Conservation (phyloP, 2,888 invertebrate species). For the Malacosoma neustria region DNA sequence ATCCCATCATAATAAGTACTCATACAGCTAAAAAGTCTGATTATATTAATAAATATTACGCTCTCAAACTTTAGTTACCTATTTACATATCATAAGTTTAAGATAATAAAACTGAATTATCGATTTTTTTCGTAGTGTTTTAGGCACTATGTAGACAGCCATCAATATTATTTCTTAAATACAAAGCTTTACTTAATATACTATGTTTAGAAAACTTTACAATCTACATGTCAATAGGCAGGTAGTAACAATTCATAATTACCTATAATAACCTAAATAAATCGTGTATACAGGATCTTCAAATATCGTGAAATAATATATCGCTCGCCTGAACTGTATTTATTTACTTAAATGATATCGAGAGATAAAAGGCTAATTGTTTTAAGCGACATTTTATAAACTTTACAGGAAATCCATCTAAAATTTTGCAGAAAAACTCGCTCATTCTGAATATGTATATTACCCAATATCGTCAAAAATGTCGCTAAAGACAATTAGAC, state of each 20-base stretch:
- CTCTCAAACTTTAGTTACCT: constrained; percentile 41
- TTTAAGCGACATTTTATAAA: no score
- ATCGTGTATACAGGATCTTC: constrained; percentile 32
- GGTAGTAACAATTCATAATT: constrained; percentile 62
- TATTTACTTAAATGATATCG: no score
- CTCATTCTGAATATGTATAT: no score
- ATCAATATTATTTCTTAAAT: constrained; percentile 68
- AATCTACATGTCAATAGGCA: constrained; percentile 71
- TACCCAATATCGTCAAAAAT: no score
- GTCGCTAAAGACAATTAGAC: no score
- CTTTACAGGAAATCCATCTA: no score
- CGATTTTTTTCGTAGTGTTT: constrained; percentile 69
- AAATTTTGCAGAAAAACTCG: no score
- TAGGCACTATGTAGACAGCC: constrained; percentile 76
- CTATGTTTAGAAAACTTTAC: constrained; percentile 56
- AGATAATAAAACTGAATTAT: constrained; percentile 68
- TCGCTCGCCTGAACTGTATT: neutral
- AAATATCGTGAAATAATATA: constrained; percentile 12
- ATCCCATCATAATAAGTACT: constrained; percentile 59
- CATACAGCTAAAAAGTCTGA: constrained; percentile 46
- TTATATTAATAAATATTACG: constrained; percentile 42
- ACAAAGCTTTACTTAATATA: constrained; percentile 58
- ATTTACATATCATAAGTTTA: constrained; percentile 60
- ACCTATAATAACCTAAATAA: constrained; percentile 40
- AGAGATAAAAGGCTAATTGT: no score